Conservation (phyloP, 2,113 vertebrate species). For the Bungarus multicinctus region DNA sequence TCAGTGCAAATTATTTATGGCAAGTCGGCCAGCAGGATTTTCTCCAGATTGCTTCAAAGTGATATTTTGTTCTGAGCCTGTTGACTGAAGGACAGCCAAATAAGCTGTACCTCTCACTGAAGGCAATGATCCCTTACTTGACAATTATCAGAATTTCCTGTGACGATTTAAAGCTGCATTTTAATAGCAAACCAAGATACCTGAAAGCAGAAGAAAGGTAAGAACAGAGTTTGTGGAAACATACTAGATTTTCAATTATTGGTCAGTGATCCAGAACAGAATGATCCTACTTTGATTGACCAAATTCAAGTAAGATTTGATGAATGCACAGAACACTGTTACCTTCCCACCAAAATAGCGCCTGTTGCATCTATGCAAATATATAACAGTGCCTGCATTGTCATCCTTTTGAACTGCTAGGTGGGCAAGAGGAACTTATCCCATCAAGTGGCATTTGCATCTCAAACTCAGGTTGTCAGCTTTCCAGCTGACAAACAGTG, state of each 20-base stretch:
- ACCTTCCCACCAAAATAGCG: neutral
- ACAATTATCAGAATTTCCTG: neutral
- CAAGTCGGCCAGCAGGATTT: neutral
- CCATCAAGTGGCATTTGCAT: rapidly evolving
- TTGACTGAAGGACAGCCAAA: neutral
- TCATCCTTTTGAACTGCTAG: neutral
- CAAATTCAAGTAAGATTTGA: neutral
- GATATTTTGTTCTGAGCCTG: neutral
- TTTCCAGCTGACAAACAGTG: neutral
- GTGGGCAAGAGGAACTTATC: neutral
- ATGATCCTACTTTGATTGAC: neutral
- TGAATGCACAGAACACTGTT: neutral
- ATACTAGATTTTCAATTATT: neutral
- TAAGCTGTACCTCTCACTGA: neutral
- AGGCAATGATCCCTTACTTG: neutral
- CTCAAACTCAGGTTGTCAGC: neutral
- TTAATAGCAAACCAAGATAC: neutral
- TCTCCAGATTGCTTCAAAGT: neutral
- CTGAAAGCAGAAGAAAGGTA: neutral
- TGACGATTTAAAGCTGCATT: neutral
- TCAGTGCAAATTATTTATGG: neutral
- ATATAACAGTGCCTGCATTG: too few relatives aligned
- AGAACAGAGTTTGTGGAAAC: neutral
- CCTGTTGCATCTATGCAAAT: too few relatives aligned
- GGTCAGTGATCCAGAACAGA: neutral